A percentile compares a stretch with the other conserved stretches of the same genome.
phyloP scores from a whole-genome alignment of 1,140 invertebrate genomes.

The Probaryconus sp. region DNA sequence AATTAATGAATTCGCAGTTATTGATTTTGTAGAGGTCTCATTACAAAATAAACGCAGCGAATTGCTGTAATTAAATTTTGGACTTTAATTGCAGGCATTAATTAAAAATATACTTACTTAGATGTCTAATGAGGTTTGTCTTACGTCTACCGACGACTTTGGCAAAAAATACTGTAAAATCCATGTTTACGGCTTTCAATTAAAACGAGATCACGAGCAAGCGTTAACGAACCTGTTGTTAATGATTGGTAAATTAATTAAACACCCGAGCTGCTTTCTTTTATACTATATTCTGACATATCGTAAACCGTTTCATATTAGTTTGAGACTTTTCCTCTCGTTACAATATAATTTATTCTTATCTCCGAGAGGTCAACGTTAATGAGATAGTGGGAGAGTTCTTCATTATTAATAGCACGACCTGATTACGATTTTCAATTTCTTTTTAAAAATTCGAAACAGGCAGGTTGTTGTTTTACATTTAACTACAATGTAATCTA shows the following conservation, averaged over 20 bases:
- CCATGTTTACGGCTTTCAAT: constrained; percentile 46
- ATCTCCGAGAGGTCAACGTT: constrained; percentile 12
- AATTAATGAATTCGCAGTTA: not conserved
- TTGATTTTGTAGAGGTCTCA: constrained; percentile 1
- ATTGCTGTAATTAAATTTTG: not conserved
- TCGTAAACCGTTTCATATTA: constrained; percentile 10
- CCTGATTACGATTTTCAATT: constrained; percentile 20
- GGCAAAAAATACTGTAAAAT: constrained; percentile 67
- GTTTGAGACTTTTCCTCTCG: constrained; percentile 10
- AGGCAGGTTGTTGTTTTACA: no score
- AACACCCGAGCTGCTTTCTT: not conserved
- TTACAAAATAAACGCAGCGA: not conserved
- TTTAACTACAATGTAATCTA: no score
- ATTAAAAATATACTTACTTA: constrained; percentile 63
- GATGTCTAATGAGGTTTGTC: constrained; percentile 65
- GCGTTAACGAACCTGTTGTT: not conserved
- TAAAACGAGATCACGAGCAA: not conserved
- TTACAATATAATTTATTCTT: constrained; percentile 24
- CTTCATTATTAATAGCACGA: constrained; percentile 20
- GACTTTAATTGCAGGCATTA: constrained; percentile 16
- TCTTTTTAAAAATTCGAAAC: not conserved
- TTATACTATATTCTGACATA: not conserved
- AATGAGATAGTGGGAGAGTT: constrained; percentile 30
- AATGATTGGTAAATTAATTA: not conserved
- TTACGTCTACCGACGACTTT: constrained; percentile 58